Evolutionary conservation across 35 echinoderm and acorn worm genomes (phyloP).

Genomic region (Lytechinus pictus): DNA sequence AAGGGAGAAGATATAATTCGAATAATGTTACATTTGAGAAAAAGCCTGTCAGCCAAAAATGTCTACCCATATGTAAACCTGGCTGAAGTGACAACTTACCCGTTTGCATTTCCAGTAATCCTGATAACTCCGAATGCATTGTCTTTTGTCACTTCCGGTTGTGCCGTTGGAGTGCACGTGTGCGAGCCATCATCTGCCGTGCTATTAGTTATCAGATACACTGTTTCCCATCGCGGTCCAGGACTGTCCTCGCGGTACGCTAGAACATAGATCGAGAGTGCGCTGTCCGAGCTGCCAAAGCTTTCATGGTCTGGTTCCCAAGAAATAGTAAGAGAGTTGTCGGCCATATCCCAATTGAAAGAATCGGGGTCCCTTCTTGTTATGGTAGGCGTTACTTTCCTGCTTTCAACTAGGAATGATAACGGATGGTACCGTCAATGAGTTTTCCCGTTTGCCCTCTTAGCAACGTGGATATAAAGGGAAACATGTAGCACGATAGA

Average conservation of each 20-base stretch:
- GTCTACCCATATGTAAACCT: too few species aligned
- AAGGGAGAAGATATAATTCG: too few species aligned
- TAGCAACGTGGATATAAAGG: too few species aligned
- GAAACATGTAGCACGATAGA: too few species aligned
- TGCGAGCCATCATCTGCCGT: slow-evolving; percentile 34
- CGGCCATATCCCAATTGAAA: slow-evolving; percentile 20
- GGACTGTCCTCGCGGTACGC: slow-evolving; percentile 53
- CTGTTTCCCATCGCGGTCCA: slow-evolving; percentile 58
- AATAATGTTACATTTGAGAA: too few species aligned
- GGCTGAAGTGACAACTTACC: neutral
- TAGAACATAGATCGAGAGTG: slow-evolving; percentile 30
- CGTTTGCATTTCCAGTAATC: neutral
- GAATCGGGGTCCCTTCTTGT: neutral
- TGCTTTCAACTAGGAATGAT: slow-evolving; percentile 17
- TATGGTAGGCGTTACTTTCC: neutral
- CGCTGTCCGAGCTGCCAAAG: neutral
- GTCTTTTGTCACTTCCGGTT: slow-evolving; percentile 41
- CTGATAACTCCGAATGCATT: neutral
- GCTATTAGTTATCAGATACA: slow-evolving; percentile 42
- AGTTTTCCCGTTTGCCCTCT: too few species aligned
- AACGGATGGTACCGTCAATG: neutral
- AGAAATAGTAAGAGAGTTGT: slow-evolving; percentile 34
- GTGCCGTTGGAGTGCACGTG: slow-evolving; percentile 40
- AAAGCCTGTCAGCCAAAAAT: too few species aligned
- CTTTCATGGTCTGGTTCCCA: slow-evolving; percentile 18